phyloP scores from a whole-genome alignment of 1,140 invertebrate genomes.

The Lamellibrachia luymesi region DNA sequence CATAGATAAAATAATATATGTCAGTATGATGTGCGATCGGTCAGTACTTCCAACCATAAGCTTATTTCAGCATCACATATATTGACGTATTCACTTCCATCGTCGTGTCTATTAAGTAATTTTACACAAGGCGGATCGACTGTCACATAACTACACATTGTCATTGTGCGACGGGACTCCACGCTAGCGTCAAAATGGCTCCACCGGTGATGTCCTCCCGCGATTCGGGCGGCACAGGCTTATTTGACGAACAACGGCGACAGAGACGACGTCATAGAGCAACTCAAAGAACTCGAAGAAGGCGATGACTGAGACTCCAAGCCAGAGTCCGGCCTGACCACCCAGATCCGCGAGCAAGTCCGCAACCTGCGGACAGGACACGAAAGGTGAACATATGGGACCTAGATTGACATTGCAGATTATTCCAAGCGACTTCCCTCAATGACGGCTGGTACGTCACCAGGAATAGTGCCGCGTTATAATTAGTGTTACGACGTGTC shows the following conservation, averaged over 20 bases:
- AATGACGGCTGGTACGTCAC: too few relatives aligned
- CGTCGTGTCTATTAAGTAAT: too few relatives aligned
- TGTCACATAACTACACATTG: background rate
- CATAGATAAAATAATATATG: too few relatives aligned
- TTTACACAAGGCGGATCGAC: background rate
- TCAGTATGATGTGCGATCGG: too few relatives aligned
- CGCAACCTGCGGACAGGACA: background rate
- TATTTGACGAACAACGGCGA: background rate
- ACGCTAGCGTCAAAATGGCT: background rate
- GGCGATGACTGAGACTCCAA: conserved; percentile 15
- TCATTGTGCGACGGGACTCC: background rate
- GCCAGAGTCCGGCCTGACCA: conserved; percentile 20
- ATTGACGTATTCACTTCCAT: too few relatives aligned
- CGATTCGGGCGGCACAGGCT: background rate
- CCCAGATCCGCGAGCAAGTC: conserved; percentile 18
- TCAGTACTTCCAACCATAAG: too few relatives aligned
- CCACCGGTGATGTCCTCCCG: background rate
- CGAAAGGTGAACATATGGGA: background rate
- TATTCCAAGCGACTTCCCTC: too few relatives aligned
- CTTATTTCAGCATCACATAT: too few relatives aligned
- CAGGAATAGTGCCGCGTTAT: too few relatives aligned
- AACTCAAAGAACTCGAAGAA: conserved; percentile 18
- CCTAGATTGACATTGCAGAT: too few relatives aligned
- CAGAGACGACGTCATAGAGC: background rate
- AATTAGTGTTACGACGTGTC: too few relatives aligned